Base-by-base conservation (phyloP, 2,888 invertebrate species). In the Cheilosia variabilis region DNA sequence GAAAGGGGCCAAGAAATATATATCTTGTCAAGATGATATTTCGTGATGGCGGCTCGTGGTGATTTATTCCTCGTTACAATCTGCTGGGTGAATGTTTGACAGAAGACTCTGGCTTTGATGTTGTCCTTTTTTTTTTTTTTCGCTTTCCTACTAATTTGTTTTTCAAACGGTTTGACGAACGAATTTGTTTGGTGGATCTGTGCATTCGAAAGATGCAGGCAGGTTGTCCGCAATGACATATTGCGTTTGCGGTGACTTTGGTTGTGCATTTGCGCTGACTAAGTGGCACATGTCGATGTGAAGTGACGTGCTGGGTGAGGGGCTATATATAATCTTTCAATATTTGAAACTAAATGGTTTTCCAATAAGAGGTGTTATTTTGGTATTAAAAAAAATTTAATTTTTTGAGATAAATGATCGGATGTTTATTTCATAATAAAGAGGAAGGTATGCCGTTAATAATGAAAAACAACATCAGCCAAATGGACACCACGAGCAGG, bases 1-100 rank as follows among this genome's bases (percentile, higher is more conserved):
- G 84, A 84, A 80, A 37, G n/a, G 2, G 72, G 86, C 86, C 86
- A 86, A 86, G 57, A 86, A 77, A 58, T 37, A 45, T 34, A 80
- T 37, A 81, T 71, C 80, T 68, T 86, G 81, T 86, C 72, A 80
- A 31, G 68, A 17, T 47, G 65, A 53, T 45, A 58, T 55, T 82
- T 66, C 63, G 63, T 71, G 76, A 81, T 55, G 63, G 45, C 41
- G 31, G 58, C 55, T 58, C 55, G 17, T 47, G 31, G 63, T 77
- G 81, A 86, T 86, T 86, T 86, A 81, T 81, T 57, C 9, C 68
- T 71, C 79, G 63, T 65, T 58, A 53, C 45, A 75, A 79, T 53
- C 50, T 57, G 31, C 50, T 78, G 62, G 83, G 72, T 47, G 58
- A 72, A 58, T 58, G 22, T 71, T 58, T 75, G 80, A 78, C 58